These are phyloP conservation scores for Garrulus glandarius DNA, from an alignment of 2,797 vertebrate species.

Conservation along the genomic window DNA sequence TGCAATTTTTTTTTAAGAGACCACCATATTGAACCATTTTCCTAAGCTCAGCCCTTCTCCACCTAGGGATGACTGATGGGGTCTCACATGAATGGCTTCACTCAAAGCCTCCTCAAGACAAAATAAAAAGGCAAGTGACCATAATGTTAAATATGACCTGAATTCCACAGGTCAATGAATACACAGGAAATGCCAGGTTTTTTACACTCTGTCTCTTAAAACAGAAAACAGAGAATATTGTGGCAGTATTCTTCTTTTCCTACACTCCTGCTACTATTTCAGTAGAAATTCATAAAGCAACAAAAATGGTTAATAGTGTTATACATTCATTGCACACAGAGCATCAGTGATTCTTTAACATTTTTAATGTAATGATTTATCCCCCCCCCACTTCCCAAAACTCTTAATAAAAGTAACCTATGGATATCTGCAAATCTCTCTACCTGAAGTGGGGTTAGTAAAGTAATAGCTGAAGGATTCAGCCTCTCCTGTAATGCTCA, in stretches of 20 bases:
- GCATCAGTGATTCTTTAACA: background rate
- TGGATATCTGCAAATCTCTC: background rate
- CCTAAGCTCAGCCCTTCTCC: background rate
- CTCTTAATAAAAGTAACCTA: background rate
- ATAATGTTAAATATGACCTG: background rate
- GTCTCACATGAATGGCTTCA: background rate
- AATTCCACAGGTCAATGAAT: background rate
- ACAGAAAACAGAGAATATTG: background rate
- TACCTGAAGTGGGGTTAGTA: background rate
- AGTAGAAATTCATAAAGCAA: background rate
- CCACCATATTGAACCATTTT: background rate
- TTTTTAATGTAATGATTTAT: background rate
- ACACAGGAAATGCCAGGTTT: background rate
- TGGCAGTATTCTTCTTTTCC: background rate
- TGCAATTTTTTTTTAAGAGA: background rate
- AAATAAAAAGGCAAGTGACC: background rate
- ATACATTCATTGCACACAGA: background rate
- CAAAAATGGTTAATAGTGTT: background rate
- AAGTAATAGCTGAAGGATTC: background rate
- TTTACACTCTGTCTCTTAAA: background rate
- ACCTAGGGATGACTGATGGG: background rate
- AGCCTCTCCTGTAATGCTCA: background rate
- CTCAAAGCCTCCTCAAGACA: background rate
- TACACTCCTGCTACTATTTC: background rate
- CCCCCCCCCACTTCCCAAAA: background rate